Conservation (phyloP, 1,140 invertebrate species). For the Drosophila takahashii region DNA sequence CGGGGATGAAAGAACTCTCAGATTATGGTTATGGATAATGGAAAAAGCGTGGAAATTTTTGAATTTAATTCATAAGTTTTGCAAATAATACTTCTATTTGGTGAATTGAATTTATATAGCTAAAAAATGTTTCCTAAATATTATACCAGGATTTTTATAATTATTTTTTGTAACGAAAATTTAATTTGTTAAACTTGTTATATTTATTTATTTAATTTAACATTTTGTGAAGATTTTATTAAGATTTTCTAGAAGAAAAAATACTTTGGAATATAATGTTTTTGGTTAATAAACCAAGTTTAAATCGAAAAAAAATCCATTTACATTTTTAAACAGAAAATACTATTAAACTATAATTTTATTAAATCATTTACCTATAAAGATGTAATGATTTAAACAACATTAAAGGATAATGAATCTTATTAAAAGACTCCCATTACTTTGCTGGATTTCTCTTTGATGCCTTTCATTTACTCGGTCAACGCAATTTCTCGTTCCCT, state of each 20-base stretch:
- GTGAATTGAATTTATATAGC: too few relatives aligned
- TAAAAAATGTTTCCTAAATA: too few relatives aligned
- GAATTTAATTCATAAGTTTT: neutral
- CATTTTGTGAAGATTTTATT: too few relatives aligned
- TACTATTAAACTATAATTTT: neutral
- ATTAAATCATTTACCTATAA: neutral
- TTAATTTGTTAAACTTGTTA: too few relatives aligned
- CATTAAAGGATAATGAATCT: neutral
- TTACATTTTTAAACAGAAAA: neutral
- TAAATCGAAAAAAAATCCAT: too few relatives aligned
- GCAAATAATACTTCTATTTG: neutral
- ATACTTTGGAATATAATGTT: too few relatives aligned
- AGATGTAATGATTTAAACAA: neutral
- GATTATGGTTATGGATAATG: neutral
- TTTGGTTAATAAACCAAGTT: too few relatives aligned
- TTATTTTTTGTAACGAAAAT: too few relatives aligned
- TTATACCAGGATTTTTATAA: too few relatives aligned
- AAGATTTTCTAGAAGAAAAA: too few relatives aligned
- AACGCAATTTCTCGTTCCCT: neutral
- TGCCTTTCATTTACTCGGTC: neutral
- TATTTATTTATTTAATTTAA: too few relatives aligned
- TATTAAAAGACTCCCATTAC: neutral
- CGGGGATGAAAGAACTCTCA: neutral
- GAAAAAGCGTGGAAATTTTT: neutral
- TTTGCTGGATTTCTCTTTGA: neutral